Percentiles rank a stretch among this genome's conserved stretches.
Conservation (phyloP, 2,113 vertebrate species). For the Lanius ludovicianus region DNA sequence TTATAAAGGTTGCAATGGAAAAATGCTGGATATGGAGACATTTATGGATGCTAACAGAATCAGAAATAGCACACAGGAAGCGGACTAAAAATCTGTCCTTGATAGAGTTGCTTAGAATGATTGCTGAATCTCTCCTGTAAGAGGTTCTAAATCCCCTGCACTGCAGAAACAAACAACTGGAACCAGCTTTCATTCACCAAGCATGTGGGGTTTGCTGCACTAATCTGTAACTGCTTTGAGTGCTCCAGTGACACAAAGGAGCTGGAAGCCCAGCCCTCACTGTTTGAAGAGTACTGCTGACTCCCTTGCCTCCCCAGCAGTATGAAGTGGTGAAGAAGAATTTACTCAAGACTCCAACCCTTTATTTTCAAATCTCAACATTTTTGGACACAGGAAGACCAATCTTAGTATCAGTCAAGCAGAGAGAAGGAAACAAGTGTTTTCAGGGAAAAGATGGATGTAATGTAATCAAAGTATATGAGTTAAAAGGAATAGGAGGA, state of each 20-base stretch:
- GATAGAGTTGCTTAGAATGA: not conserved
- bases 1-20: not conserved
- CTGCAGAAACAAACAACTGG: not conserved
- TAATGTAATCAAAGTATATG: not conserved
- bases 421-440: not conserved
- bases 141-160: not conserved
- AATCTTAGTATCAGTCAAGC: not conserved
- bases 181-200: not conserved
- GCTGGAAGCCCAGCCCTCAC: not conserved
- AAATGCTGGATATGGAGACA: not conserved
- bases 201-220: fast-evolving
- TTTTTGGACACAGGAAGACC: not conserved
- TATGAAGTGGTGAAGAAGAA: not conserved
- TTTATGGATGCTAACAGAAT: not conserved
- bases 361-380: not conserved
- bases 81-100: not conserved
- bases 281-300: not conserved
- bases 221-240: not conserved
- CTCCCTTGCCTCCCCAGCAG: not conserved
- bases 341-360: not conserved
- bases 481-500: not conserved
- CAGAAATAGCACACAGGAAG: not conserved
- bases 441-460: not conserved
- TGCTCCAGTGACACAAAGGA: not conserved
- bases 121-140: not conserved